Percentiles rank a stretch among this genome's conserved stretches.
phyloP scores from a whole-genome alignment of 2,797 vertebrate genomes.

The Manis javanica region DNA sequence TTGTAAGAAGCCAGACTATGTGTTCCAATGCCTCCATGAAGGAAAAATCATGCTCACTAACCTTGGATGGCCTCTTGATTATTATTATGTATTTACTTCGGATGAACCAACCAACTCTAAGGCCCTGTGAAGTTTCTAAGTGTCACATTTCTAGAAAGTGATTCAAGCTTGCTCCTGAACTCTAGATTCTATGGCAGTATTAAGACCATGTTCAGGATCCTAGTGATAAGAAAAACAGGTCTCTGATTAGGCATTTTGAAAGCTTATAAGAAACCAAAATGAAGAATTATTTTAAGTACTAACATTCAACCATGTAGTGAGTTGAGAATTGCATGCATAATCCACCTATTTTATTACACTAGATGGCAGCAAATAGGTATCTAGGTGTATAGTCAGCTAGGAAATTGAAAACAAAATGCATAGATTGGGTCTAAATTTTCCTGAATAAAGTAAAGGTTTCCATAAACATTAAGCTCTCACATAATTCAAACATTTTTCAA shows the following conservation, averaged over 20 bases:
- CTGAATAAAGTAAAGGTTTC: background rate
- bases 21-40: background rate
- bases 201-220: background rate
- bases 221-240: background rate
- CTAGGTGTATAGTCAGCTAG: background rate
- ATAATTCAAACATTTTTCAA: background rate
- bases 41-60: background rate
- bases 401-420: constrained; percentile 51
- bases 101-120: background rate
- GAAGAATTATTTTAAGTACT: constrained; percentile 16
- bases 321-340: background rate
- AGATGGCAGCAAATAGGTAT: constrained; percentile 68
- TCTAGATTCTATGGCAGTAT: background rate
- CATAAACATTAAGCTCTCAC: background rate
- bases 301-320: background rate
- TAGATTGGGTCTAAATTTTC: background rate
- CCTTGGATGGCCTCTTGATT: background rate
- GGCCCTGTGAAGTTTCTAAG: background rate
- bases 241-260: background rate
- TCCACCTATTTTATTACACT: constrained; percentile 48
- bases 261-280: background rate
- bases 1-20: background rate
- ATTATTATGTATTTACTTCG: background rate
- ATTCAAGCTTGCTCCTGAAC: background rate
- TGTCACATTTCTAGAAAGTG: background rate